Conservation (phyloP, 37 sponge, comb jelly and placozoan genomes). For the Spongia lamella region DNA sequence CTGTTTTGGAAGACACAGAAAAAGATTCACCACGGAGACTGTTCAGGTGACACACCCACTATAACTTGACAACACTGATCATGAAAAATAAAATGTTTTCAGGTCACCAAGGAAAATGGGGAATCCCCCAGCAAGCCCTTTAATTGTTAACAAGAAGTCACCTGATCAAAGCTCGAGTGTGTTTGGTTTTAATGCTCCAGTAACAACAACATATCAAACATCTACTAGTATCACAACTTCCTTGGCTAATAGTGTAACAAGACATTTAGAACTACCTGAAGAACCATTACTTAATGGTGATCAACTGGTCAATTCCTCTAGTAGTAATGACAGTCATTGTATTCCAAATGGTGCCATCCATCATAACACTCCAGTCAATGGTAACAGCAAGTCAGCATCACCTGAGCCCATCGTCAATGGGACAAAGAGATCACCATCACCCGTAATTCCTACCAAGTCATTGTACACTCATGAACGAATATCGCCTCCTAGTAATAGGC, state of each 20-base stretch:
- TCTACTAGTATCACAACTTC: background rate
- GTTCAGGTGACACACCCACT: constrained; percentile 16
- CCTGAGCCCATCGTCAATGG: background rate
- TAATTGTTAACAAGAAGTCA: background rate
- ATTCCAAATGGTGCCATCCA: background rate
- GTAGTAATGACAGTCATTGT: background rate
- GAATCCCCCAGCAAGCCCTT: constrained; percentile 24
- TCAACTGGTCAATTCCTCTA: background rate
- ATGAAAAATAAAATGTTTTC: too few species aligned
- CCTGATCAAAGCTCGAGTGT: constrained; percentile 20
- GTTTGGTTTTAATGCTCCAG: constrained; percentile 61
- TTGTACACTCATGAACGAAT: constrained; percentile 30
- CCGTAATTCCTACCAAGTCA: constrained; percentile 16
- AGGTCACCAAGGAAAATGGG: constrained; percentile 61
- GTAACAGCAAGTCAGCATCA: background rate
- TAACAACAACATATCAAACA: background rate
- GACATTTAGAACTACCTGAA: background rate
- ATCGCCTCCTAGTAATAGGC: constrained; percentile 45
- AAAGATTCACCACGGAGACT: constrained; percentile 19
- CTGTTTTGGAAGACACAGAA: constrained; percentile 76
- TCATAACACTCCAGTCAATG: background rate
- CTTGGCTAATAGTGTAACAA: background rate
- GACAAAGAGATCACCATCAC: constrained; percentile 15
- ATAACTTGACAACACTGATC: too few species aligned
- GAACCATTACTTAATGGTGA: background rate